phyloP scores from a whole-genome alignment of 35 echinoderm and acorn worm species.

The Strongylocentrotus purpuratus region DNA sequence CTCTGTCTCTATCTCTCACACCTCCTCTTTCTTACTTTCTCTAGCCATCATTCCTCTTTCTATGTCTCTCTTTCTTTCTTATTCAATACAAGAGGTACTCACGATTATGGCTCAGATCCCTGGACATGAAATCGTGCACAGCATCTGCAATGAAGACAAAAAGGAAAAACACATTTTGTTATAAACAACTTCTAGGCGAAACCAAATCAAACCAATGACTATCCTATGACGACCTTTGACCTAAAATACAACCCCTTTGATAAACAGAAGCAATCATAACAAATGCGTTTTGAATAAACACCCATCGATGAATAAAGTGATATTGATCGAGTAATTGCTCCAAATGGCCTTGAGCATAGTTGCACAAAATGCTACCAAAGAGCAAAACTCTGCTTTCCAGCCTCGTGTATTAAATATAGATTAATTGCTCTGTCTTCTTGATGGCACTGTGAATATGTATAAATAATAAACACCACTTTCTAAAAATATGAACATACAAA shows the following conservation, averaged over 20 bases:
- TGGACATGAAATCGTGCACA: background rate
- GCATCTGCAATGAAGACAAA: background rate
- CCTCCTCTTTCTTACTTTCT: slow-evolving; percentile 1
- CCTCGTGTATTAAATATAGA: background rate
- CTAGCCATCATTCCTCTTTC: slow-evolving; percentile 2
- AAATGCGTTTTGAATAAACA: background rate
- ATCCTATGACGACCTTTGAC: background rate
- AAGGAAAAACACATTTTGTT: background rate
- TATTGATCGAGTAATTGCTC: background rate
- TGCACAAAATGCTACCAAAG: background rate
- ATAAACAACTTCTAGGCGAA: background rate
- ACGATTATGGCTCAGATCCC: background rate
- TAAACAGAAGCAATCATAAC: background rate
- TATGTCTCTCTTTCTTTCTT: background rate
- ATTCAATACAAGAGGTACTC: too few relatives aligned
- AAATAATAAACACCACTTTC: background rate
- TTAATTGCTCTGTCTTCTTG: background rate
- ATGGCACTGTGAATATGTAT: background rate
- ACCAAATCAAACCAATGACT: background rate
- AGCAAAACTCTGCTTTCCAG: background rate
- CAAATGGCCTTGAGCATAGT: background rate
- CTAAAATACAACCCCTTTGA: background rate
- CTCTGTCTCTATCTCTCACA: background rate
- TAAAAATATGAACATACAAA: background rate
- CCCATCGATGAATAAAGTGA: background rate